Evolutionary conservation across 2,113 vertebrate genomes (phyloP), one percentile per base, ranked within the genome.

Genomic region (Cyanistes caeruleus): DNA sequence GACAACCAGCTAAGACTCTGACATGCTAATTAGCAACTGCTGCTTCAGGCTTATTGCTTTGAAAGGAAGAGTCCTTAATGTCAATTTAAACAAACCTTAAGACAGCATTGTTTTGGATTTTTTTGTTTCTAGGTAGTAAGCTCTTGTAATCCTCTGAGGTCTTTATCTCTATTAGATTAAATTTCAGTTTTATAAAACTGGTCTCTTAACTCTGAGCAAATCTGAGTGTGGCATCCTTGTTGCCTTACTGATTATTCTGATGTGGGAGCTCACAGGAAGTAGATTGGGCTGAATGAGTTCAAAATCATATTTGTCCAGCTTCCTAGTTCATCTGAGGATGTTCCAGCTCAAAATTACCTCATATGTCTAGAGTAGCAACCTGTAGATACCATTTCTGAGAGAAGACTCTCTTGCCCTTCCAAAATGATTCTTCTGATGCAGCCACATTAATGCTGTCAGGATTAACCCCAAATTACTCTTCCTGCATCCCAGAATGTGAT

Each of bases 11-110:
- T 85, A 75, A 90, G 41, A 48, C 30, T 65, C 30, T 10, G 5
- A 19, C 49, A 83, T 88, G 51, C 84, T 87, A 89, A 92, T 91
- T 83, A 95, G 69, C 37, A 94, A 85, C 52, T 86, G 28, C 67
- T 83, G 16, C 11, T 88, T 90, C 82, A 88, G 91, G 24, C 39
- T 81, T 72, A 85, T 58, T 84, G 65, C 22, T 46, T 94, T 93
- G 89, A 86, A 68, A 87, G 31, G 31, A 87, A 87, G 84, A 64
- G 14, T 83, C 10, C 0, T 79, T 93, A 75, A 96, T 95, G 53
- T 59, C 62, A 78, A 72, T 67, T 86, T 96, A 87, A 79, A 63
- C 23, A 39, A 78, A 27, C 16, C 48, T 70, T 89, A 28, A 13
- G 8, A 31, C 19, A 21, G 37, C 4, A 31, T 19, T 35, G 1